These are phyloP conservation scores for Spea hammondii DNA, from an alignment of 2,797 vertebrate species.

Conservation along the genomic window DNA sequence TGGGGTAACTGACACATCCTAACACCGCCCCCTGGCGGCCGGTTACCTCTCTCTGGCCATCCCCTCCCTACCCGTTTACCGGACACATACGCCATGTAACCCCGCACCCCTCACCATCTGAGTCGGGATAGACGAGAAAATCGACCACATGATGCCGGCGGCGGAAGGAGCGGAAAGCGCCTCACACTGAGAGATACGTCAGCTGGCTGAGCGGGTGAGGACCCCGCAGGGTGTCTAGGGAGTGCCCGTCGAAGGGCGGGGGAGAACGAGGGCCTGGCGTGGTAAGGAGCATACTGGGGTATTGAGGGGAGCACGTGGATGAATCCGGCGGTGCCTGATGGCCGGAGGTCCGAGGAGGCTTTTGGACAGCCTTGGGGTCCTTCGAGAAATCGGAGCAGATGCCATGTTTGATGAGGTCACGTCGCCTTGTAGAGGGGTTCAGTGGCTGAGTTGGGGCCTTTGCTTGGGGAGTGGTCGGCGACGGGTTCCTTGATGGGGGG, in stretches of 20 bases:
- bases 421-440: too few species aligned
- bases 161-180: constrained; percentile 14
- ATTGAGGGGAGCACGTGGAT: too few species aligned
- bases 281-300: too few species aligned
- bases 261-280: background rate
- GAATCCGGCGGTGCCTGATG: too few species aligned
- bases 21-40: too few species aligned
- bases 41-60: too few species aligned
- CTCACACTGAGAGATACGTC: constrained; percentile 9
- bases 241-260: background rate
- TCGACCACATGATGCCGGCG: constrained; percentile 17
- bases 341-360: too few species aligned
- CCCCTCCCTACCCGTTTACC: too few species aligned
- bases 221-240: background rate
- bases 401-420: constrained; percentile 23
- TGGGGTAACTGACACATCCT: too few species aligned
- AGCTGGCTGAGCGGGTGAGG: background rate
- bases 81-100: too few species aligned
- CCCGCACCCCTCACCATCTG: constrained; percentile 35
- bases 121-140: constrained; percentile 37
- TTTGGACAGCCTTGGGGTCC: background rate
- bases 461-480: too few species aligned
- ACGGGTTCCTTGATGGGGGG: background rate
- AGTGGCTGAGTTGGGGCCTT: too few species aligned
- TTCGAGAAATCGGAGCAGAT: background rate